Evolutionary conservation across 2,797 vertebrate species (phyloP).

Genomic region (Chelon auratus): DNA sequence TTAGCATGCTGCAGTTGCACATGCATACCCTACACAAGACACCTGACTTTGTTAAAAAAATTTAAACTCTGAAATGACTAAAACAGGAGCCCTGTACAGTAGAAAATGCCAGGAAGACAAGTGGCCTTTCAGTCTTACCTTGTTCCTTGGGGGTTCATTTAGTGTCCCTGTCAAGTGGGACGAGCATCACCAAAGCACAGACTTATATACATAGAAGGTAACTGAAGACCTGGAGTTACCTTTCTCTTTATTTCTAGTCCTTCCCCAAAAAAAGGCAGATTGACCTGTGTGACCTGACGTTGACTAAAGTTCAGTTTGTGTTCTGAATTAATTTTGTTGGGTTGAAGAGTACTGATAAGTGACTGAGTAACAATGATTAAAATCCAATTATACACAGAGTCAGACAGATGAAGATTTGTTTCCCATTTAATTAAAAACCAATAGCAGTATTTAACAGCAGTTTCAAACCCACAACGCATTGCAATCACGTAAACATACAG

Average conservation of each 20-base stretch:
- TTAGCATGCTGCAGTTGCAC: no score
- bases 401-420: conserved; percentile 24
- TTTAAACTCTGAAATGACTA: not conserved
- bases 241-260: not conserved
- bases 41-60: not conserved
- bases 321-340: not conserved
- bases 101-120: not conserved
- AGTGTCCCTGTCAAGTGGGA: not conserved
- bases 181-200: not conserved
- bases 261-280: conserved; percentile 21
- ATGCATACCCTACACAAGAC: no score
- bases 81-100: not conserved
- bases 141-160: not conserved
- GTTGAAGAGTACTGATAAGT: not conserved
- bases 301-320: conserved; percentile 40
- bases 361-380: not conserved
- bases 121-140: conserved; percentile 54
- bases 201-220: conserved; percentile 37
- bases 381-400: not conserved
- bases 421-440: conserved; percentile 71
- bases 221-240: accelerated
- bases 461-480: conserved; percentile 53
- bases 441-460: conserved; percentile 49
- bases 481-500: conserved; percentile 45
- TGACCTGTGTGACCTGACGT: conserved; percentile 18